Evolutionary conservation across 2,888 invertebrate species (phyloP).

Genomic region (Lycia hirtaria): DNA sequence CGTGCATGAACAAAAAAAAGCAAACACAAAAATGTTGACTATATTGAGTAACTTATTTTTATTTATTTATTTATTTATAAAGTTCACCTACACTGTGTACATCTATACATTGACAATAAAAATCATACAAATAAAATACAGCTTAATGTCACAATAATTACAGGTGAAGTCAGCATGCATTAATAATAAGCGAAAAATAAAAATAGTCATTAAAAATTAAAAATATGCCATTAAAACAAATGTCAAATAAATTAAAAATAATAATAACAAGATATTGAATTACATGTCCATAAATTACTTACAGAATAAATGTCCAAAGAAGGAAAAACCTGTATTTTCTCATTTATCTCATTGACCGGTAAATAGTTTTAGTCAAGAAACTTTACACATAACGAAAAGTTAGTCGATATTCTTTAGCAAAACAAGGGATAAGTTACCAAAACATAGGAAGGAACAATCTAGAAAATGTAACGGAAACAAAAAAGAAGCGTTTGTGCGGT

Average conservation of each 20-base stretch:
- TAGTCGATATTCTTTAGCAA: not conserved
- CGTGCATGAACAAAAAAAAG: slow-evolving; percentile 1
- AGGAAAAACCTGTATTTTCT: not conserved
- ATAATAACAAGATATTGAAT: no score
- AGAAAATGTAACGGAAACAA: not conserved
- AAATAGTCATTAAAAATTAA: no score
- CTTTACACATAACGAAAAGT: not conserved
- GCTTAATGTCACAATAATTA: no score
- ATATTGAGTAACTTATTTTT: not conserved
- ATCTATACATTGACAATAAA: no score
- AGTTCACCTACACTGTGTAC: no score
- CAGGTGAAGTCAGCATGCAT: no score
- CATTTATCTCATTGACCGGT: not conserved
- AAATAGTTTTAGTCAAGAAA: not conserved
- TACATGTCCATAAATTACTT: not conserved
- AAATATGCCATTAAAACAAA: no score
- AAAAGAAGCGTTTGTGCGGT: not conserved
- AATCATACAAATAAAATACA: no score
- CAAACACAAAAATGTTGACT: not conserved
- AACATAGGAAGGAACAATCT: not conserved
- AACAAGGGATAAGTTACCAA: slow-evolving; percentile 1
- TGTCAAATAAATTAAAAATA: no score
- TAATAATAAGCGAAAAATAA: no score
- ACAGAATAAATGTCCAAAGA: not conserved
- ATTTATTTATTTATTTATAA: no score